Conservation (phyloP, 1,140 invertebrate species). For the Bombus ignitus region DNA sequence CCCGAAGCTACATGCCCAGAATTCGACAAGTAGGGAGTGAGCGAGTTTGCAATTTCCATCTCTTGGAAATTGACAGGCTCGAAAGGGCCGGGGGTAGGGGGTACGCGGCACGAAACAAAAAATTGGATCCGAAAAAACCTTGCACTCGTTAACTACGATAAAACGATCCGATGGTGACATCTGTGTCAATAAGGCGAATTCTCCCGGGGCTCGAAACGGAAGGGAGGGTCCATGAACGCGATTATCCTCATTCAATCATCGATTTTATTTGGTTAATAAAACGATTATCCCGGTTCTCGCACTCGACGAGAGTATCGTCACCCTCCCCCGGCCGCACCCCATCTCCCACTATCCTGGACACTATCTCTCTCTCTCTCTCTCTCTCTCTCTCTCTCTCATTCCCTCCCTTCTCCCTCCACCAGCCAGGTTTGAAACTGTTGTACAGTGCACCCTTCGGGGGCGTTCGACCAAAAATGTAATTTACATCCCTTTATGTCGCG, state of each 20-base stretch:
- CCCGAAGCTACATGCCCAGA: too few species aligned
- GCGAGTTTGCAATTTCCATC: background rate
- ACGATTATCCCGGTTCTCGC: slow-evolving; percentile 77
- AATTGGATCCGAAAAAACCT: slow-evolving; percentile 66
- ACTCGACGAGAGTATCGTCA: slow-evolving; percentile 48
- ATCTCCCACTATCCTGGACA: background rate
- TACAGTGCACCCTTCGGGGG: slow-evolving; percentile 62
- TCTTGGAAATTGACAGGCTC: background rate
- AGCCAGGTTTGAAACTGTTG: slow-evolving; percentile 58
- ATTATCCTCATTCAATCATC: slow-evolving; percentile 79
- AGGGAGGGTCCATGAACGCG: slow-evolving; percentile 68
- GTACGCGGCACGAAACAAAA: slow-evolving; percentile 11
- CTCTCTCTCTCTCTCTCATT: background rate
- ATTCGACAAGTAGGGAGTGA: background rate
- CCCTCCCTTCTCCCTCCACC: background rate
- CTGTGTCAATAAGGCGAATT: slow-evolving; percentile 81
- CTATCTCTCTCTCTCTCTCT: background rate
- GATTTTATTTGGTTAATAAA: slow-evolving; percentile 83
- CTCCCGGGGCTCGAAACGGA: slow-evolving; percentile 66
- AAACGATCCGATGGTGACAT: slow-evolving; percentile 77
- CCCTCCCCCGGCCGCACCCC: slow-evolving; percentile 3
- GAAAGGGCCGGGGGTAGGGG: background rate
- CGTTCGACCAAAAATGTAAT: slow-evolving; percentile 83
- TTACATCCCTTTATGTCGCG: slow-evolving; percentile 82
- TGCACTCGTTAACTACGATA: slow-evolving; percentile 65